Evolutionary conservation across 2,888 invertebrate genomes (phyloP).

Genomic region (Ischnura elegans): DNA sequence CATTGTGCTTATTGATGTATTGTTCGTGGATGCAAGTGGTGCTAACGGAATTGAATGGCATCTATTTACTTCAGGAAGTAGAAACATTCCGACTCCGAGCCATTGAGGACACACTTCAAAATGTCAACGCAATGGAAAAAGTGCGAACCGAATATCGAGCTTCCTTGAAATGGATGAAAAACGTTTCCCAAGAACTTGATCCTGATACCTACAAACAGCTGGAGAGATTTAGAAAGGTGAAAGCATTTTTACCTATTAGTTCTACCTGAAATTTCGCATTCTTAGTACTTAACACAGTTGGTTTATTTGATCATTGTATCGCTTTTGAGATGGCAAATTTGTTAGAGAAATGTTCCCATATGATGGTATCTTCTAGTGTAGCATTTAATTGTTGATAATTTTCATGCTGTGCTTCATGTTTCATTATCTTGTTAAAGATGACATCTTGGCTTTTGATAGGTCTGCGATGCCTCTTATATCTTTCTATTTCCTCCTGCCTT

Average conservation of each 20-base stretch:
- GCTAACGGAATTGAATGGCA: neutral
- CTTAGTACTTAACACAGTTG: no score
- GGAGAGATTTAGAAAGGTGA: slow-evolving; percentile 95
- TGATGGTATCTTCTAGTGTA: no score
- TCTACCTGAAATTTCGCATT: no score
- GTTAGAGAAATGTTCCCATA: no score
- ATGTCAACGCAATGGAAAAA: slow-evolving; percentile 96
- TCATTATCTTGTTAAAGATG: no score
- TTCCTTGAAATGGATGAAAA: slow-evolving; percentile 99
- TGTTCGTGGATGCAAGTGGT: neutral
- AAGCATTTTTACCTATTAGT: neutral
- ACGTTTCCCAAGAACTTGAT: slow-evolving; percentile 95
- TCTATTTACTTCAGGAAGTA: slow-evolving; percentile 81
- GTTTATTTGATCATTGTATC: no score
- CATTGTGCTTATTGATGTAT: neutral
- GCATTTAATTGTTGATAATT: no score
- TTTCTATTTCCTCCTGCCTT: no score
- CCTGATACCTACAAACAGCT: slow-evolving; percentile 97
- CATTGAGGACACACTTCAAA: slow-evolving; percentile 94
- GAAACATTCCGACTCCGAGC: slow-evolving; percentile 97
- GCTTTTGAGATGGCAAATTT: no score
- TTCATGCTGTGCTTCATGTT: no score
- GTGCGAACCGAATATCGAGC: slow-evolving; percentile 97
- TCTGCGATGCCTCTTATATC: no score
- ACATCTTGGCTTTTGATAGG: no score